Conservation (phyloP, 2,888 invertebrate genomes). For the Apamea monoglypha region DNA sequence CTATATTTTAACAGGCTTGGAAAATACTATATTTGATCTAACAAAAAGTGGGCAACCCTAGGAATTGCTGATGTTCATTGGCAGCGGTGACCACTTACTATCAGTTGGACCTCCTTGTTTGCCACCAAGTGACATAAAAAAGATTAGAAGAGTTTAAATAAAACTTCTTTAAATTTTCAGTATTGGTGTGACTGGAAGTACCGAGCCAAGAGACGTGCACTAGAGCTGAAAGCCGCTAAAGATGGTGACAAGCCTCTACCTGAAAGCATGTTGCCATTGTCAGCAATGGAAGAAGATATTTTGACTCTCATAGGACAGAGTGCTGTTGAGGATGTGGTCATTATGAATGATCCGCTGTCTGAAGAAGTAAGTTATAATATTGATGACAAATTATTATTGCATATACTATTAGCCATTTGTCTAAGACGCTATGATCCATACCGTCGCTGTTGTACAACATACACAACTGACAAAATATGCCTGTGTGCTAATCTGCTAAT, state of each 20-base stretch:
- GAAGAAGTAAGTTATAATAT: conserved; percentile 66
- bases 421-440: neutral
- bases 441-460: neutral
- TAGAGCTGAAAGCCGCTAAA: conserved; percentile 76
- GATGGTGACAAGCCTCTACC: conserved; percentile 70
- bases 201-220: conserved; percentile 77
- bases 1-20: neutral
- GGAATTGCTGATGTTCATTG: neutral
- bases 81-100: neutral
- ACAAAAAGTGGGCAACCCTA: neutral
- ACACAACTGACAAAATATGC: neutral
- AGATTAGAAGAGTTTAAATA: neutral
- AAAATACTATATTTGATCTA: neutral
- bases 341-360: conserved; percentile 77
- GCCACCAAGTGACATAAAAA: neutral
- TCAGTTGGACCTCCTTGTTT: neutral
- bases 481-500: neutral
- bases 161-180: conserved; percentile 65
- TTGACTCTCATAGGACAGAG: conserved; percentile 77
- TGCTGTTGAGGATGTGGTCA: conserved; percentile 73
- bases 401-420: neutral
- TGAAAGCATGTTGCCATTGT: conserved; percentile 73
- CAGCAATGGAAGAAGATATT: conserved; percentile 77
- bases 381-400: neutral
- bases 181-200: conserved; percentile 85